These are phyloP conservation scores for Coptodon rendalli DNA, from an alignment of 2,113 vertebrate genomes.

Conservation along the genomic window DNA sequence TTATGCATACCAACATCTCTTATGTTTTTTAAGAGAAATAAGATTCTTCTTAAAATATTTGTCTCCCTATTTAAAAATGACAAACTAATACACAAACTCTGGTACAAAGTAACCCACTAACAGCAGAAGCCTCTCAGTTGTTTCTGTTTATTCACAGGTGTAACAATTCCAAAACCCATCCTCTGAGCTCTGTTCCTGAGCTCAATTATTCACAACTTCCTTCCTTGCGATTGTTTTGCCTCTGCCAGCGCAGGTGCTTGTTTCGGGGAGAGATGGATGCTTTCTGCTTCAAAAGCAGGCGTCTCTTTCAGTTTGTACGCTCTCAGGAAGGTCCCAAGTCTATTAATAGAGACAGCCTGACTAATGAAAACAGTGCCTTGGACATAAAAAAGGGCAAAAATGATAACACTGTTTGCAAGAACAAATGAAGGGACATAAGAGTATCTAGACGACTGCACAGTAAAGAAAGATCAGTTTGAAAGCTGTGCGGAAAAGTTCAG, in stretches of 20 bases:
- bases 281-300: neutral
- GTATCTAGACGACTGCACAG: neutral
- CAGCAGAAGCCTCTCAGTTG: neutral
- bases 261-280: neutral
- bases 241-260: conserved; percentile 1
- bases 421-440: neutral
- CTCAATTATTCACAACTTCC: conserved; percentile 27
- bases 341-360: conserved; percentile 7
- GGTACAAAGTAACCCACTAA: neutral
- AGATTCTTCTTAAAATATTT: neutral
- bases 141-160: neutral
- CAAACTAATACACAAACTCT: neutral
- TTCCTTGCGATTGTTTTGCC: conserved; percentile 13
- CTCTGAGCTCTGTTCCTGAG: neutral
- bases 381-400: neutral
- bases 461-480: neutral
- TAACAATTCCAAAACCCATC: neutral
- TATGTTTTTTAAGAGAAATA: neutral
- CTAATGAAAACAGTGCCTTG: neutral
- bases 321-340: neutral
- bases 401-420: neutral
- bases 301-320: neutral
- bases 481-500: neutral
- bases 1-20: neutral
- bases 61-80: neutral